Percentiles rank a stretch among this genome's conserved stretches.
These are phyloP conservation scores for Carassius carassius DNA, from an alignment of 2,113 vertebrate species.

Conservation along the genomic window DNA sequence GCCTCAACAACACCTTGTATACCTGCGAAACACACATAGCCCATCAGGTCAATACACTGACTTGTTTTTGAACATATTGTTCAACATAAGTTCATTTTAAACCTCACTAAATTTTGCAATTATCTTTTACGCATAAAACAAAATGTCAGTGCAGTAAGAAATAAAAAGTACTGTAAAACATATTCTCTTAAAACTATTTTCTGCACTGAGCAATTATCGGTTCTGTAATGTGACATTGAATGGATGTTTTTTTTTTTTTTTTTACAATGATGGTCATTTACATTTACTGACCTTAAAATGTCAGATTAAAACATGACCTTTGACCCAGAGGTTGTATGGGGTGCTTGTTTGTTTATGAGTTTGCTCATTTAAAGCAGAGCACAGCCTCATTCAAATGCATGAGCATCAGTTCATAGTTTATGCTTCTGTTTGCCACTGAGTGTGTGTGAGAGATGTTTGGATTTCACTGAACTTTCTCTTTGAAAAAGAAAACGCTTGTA, in stretches of 20 bases:
- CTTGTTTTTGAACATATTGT: neutral
- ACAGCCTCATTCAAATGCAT: neutral
- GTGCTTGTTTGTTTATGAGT: neutral
- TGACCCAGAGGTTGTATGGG: neutral
- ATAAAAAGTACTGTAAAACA: too few species aligned
- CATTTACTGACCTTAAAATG: neutral
- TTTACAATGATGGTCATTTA: neutral
- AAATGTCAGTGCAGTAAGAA: too few species aligned
- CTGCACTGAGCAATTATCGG: neutral
- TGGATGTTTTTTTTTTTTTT: neutral
- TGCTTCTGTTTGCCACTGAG: neutral
- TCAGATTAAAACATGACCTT: neutral
- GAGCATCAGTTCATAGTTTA: neutral
- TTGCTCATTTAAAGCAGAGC: neutral
- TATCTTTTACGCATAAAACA: too few species aligned
- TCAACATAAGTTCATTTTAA: neutral
- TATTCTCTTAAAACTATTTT: too few species aligned
- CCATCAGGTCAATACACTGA: neutral
- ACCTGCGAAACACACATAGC: conserved; percentile 73
- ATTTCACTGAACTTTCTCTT: neutral
- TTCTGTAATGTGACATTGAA: neutral
- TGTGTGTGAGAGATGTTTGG: neutral
- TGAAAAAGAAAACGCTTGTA: neutral
- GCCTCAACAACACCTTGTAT: conserved; percentile 98
- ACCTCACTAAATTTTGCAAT: neutral